Evolutionary conservation across 2,888 invertebrate genomes (phyloP), one percentile per base, ranked within the genome.

Genomic region (Ferdinandea cuprea): DNA sequence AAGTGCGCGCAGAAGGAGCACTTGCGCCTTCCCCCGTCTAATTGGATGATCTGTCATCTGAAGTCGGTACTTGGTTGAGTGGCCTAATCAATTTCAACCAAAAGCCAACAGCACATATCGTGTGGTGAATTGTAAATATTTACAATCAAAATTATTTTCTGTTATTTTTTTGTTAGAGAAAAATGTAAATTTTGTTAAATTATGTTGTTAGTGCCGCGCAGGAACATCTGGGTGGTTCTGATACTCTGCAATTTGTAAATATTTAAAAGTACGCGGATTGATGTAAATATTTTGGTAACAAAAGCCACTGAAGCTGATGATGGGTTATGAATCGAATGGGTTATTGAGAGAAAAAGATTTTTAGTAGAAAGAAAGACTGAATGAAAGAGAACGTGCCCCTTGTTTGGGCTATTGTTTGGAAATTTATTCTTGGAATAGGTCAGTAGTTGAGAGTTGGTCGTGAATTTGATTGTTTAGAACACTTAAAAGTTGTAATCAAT

Each of bases 271-370:
- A 61, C 68, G 78, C 61, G 28, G 76, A 81, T 81, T 77, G 72
- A 83, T 83, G 83, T 83, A 83, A 83, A 83, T 83, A 83, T 83
- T 83, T 83, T 83, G 83, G 78, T 83, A 83, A 68, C 78, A 83
- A 73, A 72, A 54, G 46, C 78, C 69, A 66, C 74, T 59, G 69
- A 19, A 44, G 42, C 25, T 28, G 46, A 71, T 71, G 72, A 73
- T 83, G 68, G 63, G 56, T 73, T 83, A 78, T 83, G 78, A 83
- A 83, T 78, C 78, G 78, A 83, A 83, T 78, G 61, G 78, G 56
- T 25, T 52, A 65, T 48, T 28, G 37, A 65, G 73, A 54, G 69
- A n/a, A n/a, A n/a, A n/a, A 25, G 25, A 69, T 46, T 44, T 9
- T n/a, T n/a, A n/a, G 42, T 13, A 9, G 7, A 37, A 56, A 25